Base-by-base conservation (phyloP, 2,888 invertebrate species). In the Ochropleura plecta region DNA sequence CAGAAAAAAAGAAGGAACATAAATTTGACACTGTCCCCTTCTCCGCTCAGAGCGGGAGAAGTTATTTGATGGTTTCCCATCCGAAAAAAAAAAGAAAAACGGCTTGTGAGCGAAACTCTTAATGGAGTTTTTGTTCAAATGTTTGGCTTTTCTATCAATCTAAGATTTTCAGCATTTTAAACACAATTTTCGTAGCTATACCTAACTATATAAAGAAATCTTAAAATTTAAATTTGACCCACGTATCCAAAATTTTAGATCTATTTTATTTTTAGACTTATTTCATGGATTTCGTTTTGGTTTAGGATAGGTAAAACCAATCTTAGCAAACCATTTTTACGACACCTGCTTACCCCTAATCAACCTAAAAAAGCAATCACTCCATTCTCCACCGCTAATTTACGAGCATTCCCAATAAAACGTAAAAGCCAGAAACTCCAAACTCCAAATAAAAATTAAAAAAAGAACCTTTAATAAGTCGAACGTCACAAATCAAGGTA, bases 401-500 rank as follows among this genome's bases (percentile, higher is more conserved):
- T 85, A 87, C 81, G 74, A 80, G 14, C 66, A 64, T 82, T 67
- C 67, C 67, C 65, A 82, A 73, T 79, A 84, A 82, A 86, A 82
- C 40, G 60, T 65, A 2, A 67, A 67, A 55, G 40, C 48, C 48
- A 63, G 16, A 67, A 62, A 67, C 20, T 72, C 62, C 18, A 73
- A 75, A 60, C n/a, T 65, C 62, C 40, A 80, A 82, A 82, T 78
- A 70, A 75, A 84, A 87, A 78, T 77, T 78, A 70, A 81, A 83
- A 82, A 84, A 30, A 59, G 82, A 16, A 55, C 42, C 57, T 59
- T 72, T 80, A 83, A 83, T 85, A 87, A 84, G 76, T 77, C 72
- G 80, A 76, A 86, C 87, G 82, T 87, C 90, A 90, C 92, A 88
- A 93, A 91, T 92, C 92, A 91, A 88, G 83, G 77, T 67, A 70